Conservation (phyloP, 1,140 invertebrate genomes). For the Drosophila mayri region DNA sequence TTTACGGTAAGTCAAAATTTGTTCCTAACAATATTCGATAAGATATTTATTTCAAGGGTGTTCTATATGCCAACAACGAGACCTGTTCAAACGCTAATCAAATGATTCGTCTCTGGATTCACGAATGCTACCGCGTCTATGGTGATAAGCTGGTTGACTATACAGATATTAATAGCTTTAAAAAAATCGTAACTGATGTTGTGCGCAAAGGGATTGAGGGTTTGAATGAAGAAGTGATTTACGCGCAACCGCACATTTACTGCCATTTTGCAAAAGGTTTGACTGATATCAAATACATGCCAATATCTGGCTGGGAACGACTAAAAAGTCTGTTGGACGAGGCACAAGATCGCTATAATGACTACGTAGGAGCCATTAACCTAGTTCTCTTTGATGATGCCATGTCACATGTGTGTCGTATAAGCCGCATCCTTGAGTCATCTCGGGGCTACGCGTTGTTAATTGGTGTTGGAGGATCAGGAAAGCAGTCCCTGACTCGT, state of each 20-base stretch:
- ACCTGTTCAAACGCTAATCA: constrained; percentile 89
- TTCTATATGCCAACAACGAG: constrained; percentile 94
- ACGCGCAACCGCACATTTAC: constrained; percentile 91
- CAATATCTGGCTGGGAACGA: constrained; percentile 90
- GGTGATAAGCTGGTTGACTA: constrained; percentile 94
- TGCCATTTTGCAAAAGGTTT: constrained; percentile 96
- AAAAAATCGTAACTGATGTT: constrained; percentile 90
- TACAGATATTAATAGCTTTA: constrained; percentile 90
- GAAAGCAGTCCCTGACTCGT: constrained; percentile 96
- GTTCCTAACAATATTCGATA: neutral
- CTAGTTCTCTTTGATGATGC: constrained; percentile 98
- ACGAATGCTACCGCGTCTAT: constrained; percentile 96
- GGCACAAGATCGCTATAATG: constrained; percentile 94
- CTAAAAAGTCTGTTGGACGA: constrained; percentile 92
- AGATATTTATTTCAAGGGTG: constrained; percentile 87
- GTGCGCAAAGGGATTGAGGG: constrained; percentile 94
- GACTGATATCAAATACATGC: constrained; percentile 96
- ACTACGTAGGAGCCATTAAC: constrained; percentile 95
- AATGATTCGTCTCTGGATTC: constrained; percentile 93
- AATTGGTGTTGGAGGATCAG: constrained; percentile 97
- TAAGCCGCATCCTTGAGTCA: constrained; percentile 96
- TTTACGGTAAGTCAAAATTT: constrained; percentile 88
- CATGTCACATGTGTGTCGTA: constrained; percentile 95
- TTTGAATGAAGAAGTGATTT: constrained; percentile 88
- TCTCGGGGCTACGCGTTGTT: constrained; percentile 96